Evolutionary conservation across 2,113 vertebrate species (phyloP), one percentile per base, ranked within the genome.

Genomic region (Larimichthys crocea): DNA sequence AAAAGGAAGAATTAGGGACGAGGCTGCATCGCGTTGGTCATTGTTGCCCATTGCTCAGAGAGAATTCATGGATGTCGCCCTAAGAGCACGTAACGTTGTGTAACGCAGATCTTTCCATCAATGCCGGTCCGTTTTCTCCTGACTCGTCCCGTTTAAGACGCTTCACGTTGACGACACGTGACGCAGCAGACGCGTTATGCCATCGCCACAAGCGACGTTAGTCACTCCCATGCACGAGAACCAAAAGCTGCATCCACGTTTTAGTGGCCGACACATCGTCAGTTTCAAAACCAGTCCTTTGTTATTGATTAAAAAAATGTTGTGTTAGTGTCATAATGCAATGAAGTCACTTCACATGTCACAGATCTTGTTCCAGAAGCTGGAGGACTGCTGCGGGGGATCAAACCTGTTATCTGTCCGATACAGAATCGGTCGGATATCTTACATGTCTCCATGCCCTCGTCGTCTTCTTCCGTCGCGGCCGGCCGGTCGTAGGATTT

Each of bases 381-480:
- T 24, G 77, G 53, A 20, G 20, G 44, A 40, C 35, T 68, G 29
- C 46, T 10, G 24, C 16, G 55, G 55, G 55, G 74, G n/a, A 46
- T 53, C 42, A 9, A 79, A 84, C 73, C 57, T 68, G 78, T 29
- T 44, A 56, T 4, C 7, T 22, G 35, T 44, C n/a, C 53, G 16
- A 66, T 20, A 80, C 44, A 61, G 20, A 11, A 74, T 11, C 19
- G 31, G 17, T 9, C 20, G 22, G 65, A 29, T 49, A 1, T 84
- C 98, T 98, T 96, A 99, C 98, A 88, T 10, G 97, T 99, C 91
- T 99, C 98, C 98, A 99, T 99, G 93, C 97, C 98, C 91, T 99
- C 98, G 10, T 99, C 98, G 1, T 99, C 97, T 0, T 99, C 98
- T 11, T 98, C 97, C 0, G 93, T 90, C 0, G 92, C 91, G 0